phyloP scores from a whole-genome alignment of 2,888 invertebrate species.

The Sussaba pulchella region DNA sequence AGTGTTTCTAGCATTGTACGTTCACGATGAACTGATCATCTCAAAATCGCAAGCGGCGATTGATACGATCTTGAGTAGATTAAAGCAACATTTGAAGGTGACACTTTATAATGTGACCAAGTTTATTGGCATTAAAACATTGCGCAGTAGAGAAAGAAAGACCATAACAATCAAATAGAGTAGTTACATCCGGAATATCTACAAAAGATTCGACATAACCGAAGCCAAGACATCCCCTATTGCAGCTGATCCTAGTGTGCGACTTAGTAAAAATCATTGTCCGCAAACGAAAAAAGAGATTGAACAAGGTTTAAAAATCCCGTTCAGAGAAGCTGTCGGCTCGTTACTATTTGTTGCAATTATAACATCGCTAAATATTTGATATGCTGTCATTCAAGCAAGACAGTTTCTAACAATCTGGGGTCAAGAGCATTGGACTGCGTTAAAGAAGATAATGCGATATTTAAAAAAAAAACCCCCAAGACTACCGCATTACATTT shows the following conservation, averaged over 20 bases:
- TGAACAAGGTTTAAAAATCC: too few relatives aligned
- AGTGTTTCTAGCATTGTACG: constrained; percentile 56
- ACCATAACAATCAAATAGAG: constrained; percentile 25
- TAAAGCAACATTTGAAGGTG: constrained; percentile 44
- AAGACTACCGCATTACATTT: constrained; percentile 7
- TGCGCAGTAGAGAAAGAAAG: constrained; percentile 26
- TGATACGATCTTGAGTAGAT: constrained; percentile 19
- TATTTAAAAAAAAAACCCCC: constrained; percentile 31
- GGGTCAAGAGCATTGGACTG: constrained; percentile 55
- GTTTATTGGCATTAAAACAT: constrained; percentile 53
- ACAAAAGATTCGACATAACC: too few relatives aligned
- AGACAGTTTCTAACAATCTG: constrained; percentile 55
- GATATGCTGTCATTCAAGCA: constrained; percentile 59
- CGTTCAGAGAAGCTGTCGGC: constrained; percentile 60
- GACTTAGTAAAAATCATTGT: too few relatives aligned
- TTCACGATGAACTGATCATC: constrained; percentile 54
- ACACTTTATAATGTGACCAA: constrained; percentile 30
- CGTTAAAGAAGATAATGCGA: constrained; percentile 30
- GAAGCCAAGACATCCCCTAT: too few relatives aligned
- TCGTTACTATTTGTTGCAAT: constrained; percentile 60
- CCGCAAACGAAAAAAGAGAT: too few relatives aligned
- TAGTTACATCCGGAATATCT: background rate
- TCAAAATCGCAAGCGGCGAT: constrained; percentile 25
- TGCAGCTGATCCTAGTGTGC: too few relatives aligned
- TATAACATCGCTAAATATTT: constrained; percentile 63